Evolutionary conservation across 1,140 invertebrate species (phyloP).

Genomic region (Drosophila paulistorum): DNA sequence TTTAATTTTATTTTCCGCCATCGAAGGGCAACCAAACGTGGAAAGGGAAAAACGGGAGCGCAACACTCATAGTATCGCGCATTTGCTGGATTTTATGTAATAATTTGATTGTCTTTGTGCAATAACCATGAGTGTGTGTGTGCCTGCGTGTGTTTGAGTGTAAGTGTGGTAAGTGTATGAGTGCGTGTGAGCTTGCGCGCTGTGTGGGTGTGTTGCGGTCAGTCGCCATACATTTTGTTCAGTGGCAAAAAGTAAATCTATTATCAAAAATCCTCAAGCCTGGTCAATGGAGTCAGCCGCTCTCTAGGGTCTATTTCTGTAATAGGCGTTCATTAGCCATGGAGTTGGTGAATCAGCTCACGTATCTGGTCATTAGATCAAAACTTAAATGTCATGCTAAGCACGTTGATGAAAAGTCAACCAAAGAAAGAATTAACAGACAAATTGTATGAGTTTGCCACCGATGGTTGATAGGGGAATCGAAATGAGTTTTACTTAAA

Average conservation of each 20-base stretch:
- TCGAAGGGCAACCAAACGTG: conserved; percentile 23
- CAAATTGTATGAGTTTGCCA: background rate
- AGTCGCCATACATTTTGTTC: no score
- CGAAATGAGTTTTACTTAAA: no score
- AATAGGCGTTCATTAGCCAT: conserved; percentile 48
- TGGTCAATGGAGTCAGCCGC: background rate
- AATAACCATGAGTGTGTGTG: background rate
- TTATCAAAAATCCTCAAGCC: conserved; percentile 33
- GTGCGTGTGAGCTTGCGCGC: background rate
- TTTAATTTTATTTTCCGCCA: conserved; percentile 70
- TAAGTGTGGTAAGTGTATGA: background rate
- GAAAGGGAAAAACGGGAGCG: background rate
- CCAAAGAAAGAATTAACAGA: background rate
- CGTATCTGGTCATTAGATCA: conserved; percentile 76
- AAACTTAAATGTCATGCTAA: conserved; percentile 72
- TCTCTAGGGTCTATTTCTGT: background rate
- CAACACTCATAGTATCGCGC: conserved; percentile 1
- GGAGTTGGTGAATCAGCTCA: conserved; percentile 57
- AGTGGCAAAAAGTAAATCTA: background rate
- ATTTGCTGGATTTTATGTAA: conserved; percentile 30
- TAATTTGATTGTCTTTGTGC: conserved; percentile 27
- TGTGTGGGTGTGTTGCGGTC: background rate
- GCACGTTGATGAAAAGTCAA: conserved; percentile 44
- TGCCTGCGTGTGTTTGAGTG: background rate
- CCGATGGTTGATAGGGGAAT: no score